Conservation (phyloP, 2,797 vertebrate genomes). For the Melanotaenia pygmaea region DNA sequence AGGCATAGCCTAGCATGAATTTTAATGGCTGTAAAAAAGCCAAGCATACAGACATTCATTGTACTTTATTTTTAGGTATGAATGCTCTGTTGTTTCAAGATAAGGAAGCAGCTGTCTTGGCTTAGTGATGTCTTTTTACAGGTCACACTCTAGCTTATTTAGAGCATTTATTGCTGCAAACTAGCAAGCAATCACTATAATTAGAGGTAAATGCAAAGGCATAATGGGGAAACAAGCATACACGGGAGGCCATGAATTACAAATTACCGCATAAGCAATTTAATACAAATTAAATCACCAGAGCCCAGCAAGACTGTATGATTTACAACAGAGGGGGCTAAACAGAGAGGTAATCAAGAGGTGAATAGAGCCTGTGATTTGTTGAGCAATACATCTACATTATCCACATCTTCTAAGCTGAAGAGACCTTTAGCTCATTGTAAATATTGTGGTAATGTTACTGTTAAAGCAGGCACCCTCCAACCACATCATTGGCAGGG, state of each 20-base stretch:
- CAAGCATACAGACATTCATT: constrained; percentile 3
- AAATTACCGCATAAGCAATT: constrained; percentile 76
- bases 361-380: constrained; percentile 59
- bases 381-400: constrained; percentile 51
- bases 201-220: constrained; percentile 66
- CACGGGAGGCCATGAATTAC: constrained; percentile 60
- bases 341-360: constrained; percentile 65
- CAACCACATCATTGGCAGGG: constrained; percentile 46
- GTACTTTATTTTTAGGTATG: neutral
- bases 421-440: constrained; percentile 41
- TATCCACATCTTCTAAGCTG: constrained; percentile 27
- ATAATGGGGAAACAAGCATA: constrained; percentile 70
- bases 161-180: constrained; percentile 59
- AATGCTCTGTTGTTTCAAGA: constrained; percentile 20
- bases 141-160: constrained; percentile 36
- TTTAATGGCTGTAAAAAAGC: neutral
- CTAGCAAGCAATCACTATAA: constrained; percentile 60
- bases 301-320: constrained; percentile 56
- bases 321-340: constrained; percentile 56
- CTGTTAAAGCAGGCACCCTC: constrained; percentile 44
- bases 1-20: neutral
- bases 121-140: constrained; percentile 36
- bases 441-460: constrained; percentile 38
- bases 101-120: constrained; percentile 38
- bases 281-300: constrained; percentile 78